A percentile compares a stretch with the other conserved stretches of the same genome.
phyloP scores from a whole-genome alignment of 2,113 vertebrate species.

The Labeo rohita region DNA sequence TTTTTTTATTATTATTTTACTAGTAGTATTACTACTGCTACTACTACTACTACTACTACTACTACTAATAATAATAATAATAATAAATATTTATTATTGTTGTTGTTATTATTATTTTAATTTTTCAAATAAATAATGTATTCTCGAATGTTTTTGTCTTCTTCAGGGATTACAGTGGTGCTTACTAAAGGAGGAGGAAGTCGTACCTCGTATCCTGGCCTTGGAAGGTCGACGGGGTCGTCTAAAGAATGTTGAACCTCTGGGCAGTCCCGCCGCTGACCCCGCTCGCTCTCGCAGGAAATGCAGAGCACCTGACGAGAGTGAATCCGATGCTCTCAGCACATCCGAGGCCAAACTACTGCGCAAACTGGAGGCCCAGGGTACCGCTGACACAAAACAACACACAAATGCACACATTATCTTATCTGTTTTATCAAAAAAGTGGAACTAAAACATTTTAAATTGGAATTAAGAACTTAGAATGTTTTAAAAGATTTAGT shows the following conservation, averaged over 20 bases:
- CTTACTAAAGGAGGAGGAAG: conserved; percentile 87
- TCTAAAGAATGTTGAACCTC: conserved; percentile 75
- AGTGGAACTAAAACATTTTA: neutral
- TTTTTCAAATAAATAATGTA: neutral
- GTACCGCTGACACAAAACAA: conserved; percentile 65
- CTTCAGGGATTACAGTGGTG: conserved; percentile 92
- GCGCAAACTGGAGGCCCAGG: conserved; percentile 93
- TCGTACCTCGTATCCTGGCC: conserved; percentile 82
- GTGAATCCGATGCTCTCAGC: conserved; percentile 77
- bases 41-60: neutral
- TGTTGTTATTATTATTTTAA: too few species aligned
- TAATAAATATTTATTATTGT: too few species aligned
- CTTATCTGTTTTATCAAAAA: neutral
- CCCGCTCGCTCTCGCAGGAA: conserved; percentile 69
- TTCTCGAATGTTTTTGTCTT: neutral
- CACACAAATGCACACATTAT: neutral
- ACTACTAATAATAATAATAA: neutral
- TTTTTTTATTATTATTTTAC: too few species aligned
- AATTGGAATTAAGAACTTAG: neutral
- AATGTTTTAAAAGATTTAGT: neutral
- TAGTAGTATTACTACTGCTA: neutral
- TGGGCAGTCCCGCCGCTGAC: conserved; percentile 67
- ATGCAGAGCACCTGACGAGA: conserved; percentile 78
- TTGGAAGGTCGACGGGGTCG: conserved; percentile 90
- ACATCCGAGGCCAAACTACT: conserved; percentile 82